Conservation (phyloP, 2,797 vertebrate species). For the Oreortyx pictus region DNA sequence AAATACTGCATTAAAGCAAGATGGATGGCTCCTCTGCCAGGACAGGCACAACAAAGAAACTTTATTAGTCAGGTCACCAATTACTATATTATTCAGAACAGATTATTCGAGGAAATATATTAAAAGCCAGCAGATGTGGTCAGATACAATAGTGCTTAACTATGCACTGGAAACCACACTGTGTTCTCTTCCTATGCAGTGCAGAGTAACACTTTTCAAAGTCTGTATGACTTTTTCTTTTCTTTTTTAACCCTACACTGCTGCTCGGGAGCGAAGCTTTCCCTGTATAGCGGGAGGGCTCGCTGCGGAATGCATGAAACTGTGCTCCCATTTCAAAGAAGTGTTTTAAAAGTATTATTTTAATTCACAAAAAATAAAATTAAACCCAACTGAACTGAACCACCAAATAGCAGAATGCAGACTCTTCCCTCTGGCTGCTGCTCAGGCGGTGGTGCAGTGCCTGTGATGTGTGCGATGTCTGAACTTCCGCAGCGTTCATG, state of each 20-base stretch:
- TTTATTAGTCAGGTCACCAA: conserved; percentile 77
- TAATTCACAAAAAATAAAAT: not conserved
- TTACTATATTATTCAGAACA: conserved; percentile 73
- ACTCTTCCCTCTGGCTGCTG: conserved; percentile 38
- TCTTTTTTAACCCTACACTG: not conserved
- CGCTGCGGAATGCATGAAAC: conserved; percentile 31
- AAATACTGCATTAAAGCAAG: conserved; percentile 36
- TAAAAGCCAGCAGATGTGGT: conserved; percentile 69
- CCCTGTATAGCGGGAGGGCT: conserved; percentile 22
- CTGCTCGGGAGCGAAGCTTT: conserved; percentile 44
- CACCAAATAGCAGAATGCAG: conserved; percentile 65
- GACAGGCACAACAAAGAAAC: conserved; percentile 68
- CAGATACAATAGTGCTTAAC: conserved; percentile 62
- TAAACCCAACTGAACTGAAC: conserved; percentile 57
- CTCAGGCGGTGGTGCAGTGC: conserved; percentile 45
- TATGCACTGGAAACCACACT: conserved; percentile 47
- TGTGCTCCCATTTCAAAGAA: conserved; percentile 48
- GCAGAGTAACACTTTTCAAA: conserved; percentile 53
- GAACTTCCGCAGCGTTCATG: conserved; percentile 59
- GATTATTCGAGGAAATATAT: conserved; percentile 76
- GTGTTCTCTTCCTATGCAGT: conserved; percentile 44
- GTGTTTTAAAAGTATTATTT: not conserved
- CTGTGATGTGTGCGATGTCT: conserved; percentile 35
- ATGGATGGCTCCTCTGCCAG: conserved; percentile 39
- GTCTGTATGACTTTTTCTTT: conserved; percentile 42